Percentiles rank a stretch among this genome's conserved stretches.
These are phyloP conservation scores for Xylophagus ater DNA, from an alignment of 2,888 invertebrate genomes.

Conservation along the genomic window DNA sequence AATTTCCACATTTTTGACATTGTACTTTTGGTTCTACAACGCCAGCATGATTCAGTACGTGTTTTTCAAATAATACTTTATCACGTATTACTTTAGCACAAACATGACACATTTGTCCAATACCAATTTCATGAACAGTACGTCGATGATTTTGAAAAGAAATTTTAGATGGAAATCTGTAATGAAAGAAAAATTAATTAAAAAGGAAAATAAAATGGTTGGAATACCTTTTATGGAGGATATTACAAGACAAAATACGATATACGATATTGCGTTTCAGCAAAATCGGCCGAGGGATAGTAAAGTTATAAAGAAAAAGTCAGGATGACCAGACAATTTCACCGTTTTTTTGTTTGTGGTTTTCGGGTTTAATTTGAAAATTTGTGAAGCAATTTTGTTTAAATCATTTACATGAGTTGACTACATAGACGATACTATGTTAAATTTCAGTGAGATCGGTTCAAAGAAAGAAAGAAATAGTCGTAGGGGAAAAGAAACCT, in stretches of 20 bases:
- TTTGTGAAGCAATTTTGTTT: too few species aligned
- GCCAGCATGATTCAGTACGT: slow-evolving; percentile 9
- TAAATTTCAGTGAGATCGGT: too few species aligned
- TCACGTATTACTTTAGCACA: slow-evolving; percentile 13
- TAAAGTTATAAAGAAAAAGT: too few species aligned
- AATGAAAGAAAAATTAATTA: too few species aligned
- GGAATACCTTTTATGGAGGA: neutral
- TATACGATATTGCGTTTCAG: neutral
- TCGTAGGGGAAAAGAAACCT: too few species aligned
- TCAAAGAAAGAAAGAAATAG: too few species aligned
- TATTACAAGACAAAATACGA: neutral
- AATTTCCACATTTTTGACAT: slow-evolving; percentile 14
- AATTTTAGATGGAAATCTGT: slow-evolving; percentile 3
- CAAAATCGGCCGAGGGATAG: too few species aligned
- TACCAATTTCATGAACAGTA: slow-evolving; percentile 5
- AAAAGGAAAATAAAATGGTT: slow-evolving; percentile 1
- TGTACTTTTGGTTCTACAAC: slow-evolving; percentile 10
- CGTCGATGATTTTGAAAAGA: slow-evolving; percentile 8
- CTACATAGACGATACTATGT: too few species aligned
- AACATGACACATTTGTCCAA: slow-evolving; percentile 9
- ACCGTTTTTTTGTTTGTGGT: too few species aligned
- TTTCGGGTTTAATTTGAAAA: too few species aligned
- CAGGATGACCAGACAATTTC: too few species aligned
- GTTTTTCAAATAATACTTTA: slow-evolving; percentile 9
- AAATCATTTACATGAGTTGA: too few species aligned